Conservation (phyloP, 2,888 invertebrate species). For the Limnephilus marmoratus region DNA sequence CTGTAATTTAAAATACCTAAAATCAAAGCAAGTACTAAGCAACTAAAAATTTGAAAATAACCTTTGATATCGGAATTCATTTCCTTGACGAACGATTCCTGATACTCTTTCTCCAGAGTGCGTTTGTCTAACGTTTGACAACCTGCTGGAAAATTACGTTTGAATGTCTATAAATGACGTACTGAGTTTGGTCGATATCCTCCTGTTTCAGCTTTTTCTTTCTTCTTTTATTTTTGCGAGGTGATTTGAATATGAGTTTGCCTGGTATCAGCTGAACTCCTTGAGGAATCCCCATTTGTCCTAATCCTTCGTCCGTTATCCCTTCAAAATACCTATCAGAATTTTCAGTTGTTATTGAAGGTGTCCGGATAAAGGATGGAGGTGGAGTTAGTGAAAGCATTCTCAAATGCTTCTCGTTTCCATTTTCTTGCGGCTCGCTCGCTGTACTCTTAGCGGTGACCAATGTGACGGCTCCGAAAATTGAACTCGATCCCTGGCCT, state of each 20-base stretch:
- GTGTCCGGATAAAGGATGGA: neutral
- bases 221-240: neutral
- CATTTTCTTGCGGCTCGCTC: neutral
- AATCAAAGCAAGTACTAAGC: no score
- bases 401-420: neutral
- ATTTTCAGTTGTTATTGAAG: neutral
- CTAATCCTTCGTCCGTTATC: neutral
- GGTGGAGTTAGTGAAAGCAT: neutral
- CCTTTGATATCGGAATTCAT: neutral
- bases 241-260: neutral
- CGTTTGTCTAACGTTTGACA: neutral
- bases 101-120: neutral
- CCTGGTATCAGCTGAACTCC: neutral
- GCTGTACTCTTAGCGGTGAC: neutral
- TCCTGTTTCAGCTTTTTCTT: neutral
- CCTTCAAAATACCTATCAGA: neutral
- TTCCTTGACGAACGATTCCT: neutral
- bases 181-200: neutral
- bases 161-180: neutral
- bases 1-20: no score
- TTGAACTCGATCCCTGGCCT: neutral
- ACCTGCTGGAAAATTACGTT: neutral
- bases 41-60: no score
- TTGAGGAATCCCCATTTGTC: neutral
- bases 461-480: neutral